Conservation (phyloP, 2,888 invertebrate genomes). For the Helobdella robusta region DNA sequence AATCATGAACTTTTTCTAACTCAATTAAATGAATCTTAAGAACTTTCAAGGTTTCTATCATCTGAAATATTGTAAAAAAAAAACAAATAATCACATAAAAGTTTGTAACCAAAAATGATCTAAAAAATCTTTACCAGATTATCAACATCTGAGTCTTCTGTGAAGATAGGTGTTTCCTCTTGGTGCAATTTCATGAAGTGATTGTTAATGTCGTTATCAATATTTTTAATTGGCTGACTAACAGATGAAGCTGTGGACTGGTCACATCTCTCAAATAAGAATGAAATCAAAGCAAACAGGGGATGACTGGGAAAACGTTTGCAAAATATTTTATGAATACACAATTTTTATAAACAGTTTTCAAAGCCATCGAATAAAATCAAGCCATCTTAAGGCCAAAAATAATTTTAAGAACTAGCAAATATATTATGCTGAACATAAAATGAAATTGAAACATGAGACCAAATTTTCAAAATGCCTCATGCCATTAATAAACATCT, state of each 20-base stretch:
- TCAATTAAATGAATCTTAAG: conserved; percentile 81
- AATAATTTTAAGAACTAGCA: background rate
- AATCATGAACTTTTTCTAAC: conserved; percentile 83
- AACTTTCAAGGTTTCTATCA: conserved; percentile 80
- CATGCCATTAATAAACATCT: no score
- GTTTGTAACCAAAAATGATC: background rate
- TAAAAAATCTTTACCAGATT: conserved; percentile 41
- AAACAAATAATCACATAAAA: background rate
- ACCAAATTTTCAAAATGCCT: no score
- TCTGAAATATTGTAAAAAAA: conserved; percentile 53
- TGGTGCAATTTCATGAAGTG: conserved; percentile 81
- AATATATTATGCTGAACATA: background rate
- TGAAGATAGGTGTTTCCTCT: conserved; percentile 72
- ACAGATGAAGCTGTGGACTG: conserved; percentile 44
- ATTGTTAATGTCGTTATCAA: conserved; percentile 57
- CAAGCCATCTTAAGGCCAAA: background rate
- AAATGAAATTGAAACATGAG: background rate
- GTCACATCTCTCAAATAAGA: conserved; percentile 49
- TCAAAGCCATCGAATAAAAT: background rate
- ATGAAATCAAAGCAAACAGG: conserved; percentile 46
- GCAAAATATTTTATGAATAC: background rate
- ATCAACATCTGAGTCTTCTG: conserved; percentile 56
- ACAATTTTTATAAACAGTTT: background rate
- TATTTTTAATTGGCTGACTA: conserved; percentile 40
- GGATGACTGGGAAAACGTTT: conserved; percentile 50